A percentile compares a stretch with the other conserved stretches of the same genome.
phyloP scores from a whole-genome alignment of 2,113 vertebrate genomes.

The Dissostichus mawsoni region DNA sequence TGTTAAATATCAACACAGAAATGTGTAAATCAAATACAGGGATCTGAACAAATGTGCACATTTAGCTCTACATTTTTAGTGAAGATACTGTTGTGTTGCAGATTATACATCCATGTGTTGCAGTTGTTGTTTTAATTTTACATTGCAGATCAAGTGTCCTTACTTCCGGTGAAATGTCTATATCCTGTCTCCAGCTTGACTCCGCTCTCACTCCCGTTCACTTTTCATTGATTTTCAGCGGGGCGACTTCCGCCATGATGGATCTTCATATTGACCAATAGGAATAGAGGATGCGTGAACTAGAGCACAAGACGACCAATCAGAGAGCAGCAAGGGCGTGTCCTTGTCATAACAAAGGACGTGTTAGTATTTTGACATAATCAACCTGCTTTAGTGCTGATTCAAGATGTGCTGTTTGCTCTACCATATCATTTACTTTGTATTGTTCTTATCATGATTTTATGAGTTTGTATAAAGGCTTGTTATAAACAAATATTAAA shows the following conservation, averaged over 20 bases:
- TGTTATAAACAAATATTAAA: neutral
- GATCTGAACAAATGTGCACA: no score
- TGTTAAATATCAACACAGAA: no score
- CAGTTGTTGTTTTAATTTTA: conserved; percentile 21
- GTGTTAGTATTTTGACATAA: conserved; percentile 2
- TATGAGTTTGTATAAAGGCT: neutral
- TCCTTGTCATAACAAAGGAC: conserved; percentile 55
- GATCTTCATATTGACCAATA: conserved; percentile 55
- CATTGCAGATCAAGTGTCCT: neutral
- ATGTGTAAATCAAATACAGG: no score
- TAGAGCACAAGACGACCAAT: conserved; percentile 6
- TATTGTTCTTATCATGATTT: neutral
- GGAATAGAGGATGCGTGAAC: neutral
- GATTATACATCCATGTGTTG: no score
- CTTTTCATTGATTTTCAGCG: conserved; percentile 21
- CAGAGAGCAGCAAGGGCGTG: conserved; percentile 42
- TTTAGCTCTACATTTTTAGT: no score
- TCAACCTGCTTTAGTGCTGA: conserved; percentile 11
- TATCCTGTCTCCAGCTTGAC: conserved; percentile 17
- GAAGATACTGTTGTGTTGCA: no score
- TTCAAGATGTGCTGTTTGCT: neutral
- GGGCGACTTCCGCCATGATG: conserved; percentile 31
- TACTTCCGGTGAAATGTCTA: accelerated
- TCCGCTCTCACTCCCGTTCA: conserved; percentile 19
- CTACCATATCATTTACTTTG: accelerated